These are phyloP conservation scores for Acronicta alni DNA, from an alignment of 2,888 invertebrate species.

Conservation along the genomic window DNA sequence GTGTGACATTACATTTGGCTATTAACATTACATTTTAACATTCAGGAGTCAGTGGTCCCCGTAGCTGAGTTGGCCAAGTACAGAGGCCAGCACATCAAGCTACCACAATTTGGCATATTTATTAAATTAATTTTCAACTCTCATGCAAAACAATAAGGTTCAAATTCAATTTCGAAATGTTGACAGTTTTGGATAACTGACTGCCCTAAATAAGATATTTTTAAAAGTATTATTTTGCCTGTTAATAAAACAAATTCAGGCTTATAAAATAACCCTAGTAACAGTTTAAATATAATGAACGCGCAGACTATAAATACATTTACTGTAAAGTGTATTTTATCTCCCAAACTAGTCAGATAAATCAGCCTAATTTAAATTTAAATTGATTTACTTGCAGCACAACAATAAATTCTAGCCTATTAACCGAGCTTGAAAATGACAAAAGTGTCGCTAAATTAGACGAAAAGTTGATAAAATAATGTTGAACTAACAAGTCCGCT, in stretches of 20 bases:
- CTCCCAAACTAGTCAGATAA: constrained; percentile 34
- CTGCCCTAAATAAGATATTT: too few relatives aligned
- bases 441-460: constrained; percentile 46
- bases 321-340: constrained; percentile 37
- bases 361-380: constrained; percentile 43
- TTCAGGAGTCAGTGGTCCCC: too few relatives aligned
- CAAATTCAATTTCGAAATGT: too few relatives aligned
- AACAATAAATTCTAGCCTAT: constrained; percentile 35
- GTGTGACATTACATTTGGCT: neutral
- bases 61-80: too few relatives aligned
- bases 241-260: too few relatives aligned
- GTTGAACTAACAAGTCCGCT: constrained; percentile 23
- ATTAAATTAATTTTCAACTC: too few relatives aligned
- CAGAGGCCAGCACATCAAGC: too few relatives aligned
- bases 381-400: constrained; percentile 43
- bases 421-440: constrained; percentile 35
- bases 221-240: too few relatives aligned
- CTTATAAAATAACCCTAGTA: neutral
- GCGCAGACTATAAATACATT: constrained; percentile 23
- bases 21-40: too few relatives aligned
- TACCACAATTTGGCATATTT: too few relatives aligned
- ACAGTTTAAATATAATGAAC: constrained; percentile 15
- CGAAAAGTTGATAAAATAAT: constrained; percentile 50
- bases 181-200: too few relatives aligned
- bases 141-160: too few relatives aligned